phyloP scores from a whole-genome alignment of 2,888 invertebrate species.

The Diploptera punctata region DNA sequence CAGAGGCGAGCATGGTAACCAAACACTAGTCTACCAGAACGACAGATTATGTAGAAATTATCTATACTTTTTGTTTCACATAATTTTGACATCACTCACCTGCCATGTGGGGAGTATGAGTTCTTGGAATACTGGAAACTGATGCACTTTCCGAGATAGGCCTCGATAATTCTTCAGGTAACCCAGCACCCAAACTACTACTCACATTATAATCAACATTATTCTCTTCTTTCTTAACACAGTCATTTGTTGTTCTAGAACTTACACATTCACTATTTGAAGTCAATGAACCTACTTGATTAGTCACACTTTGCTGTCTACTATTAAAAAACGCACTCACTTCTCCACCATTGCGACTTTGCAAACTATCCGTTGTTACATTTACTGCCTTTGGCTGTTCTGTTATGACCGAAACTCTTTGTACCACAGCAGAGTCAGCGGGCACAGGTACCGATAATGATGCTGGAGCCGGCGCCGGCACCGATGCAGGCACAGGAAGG shows the following conservation, averaged over 20 bases:
- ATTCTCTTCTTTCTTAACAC: constrained; percentile 27
- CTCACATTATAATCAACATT: constrained; percentile 34
- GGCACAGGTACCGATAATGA: neutral
- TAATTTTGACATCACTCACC: constrained; percentile 38
- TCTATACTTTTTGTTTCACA: too few species aligned
- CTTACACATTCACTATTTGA: constrained; percentile 23
- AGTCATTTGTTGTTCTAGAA: constrained; percentile 34
- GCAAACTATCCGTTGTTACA: constrained; percentile 29
- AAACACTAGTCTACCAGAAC: too few species aligned
- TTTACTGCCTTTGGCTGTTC: constrained; percentile 46
- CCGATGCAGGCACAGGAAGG: constrained; percentile 27
- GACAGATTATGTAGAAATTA: too few species aligned
- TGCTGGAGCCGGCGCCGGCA: neutral
- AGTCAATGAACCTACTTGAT: constrained; percentile 26
- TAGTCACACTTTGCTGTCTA: constrained; percentile 35
- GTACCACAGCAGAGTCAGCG: constrained; percentile 33
- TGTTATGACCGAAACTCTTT: constrained; percentile 52
- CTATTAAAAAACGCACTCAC: constrained; percentile 38
- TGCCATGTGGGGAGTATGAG: constrained; percentile 37
- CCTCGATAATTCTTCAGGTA: constrained; percentile 34
- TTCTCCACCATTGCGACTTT: constrained; percentile 39
- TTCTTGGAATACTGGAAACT: constrained; percentile 41
- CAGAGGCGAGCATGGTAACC: too few species aligned
- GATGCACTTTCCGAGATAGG: constrained; percentile 36
- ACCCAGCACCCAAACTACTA: constrained; percentile 34